Base-by-base conservation (phyloP, 1,140 invertebrate genomes). In the Batillaria attramentaria region DNA sequence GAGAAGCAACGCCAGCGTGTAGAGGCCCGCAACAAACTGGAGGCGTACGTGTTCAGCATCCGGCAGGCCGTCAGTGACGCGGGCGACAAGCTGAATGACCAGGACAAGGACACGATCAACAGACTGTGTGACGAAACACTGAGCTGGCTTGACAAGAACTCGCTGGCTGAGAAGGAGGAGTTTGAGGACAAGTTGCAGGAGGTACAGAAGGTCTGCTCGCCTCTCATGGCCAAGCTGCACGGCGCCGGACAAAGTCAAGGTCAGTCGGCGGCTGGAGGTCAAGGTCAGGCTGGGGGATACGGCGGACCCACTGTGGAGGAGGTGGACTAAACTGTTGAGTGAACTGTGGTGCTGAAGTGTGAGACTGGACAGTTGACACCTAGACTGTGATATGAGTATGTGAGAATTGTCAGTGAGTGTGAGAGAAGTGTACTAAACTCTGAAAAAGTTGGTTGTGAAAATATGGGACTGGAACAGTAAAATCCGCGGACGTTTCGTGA, bases 61-160 rank as follows among this genome's bases (percentile, higher is more conserved):
- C 96, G 98, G 93, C 95, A 95, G 77, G 97, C 97, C 24, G 94
- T 92, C 13, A 83, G 93, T 82, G 96, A 93, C 92, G 94, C 94
- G 84, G 85, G 91, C 74, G 68, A 91, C 77, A 94, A 93, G 83
- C 86, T 99, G 24, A 78, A 97, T 98, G 82, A 97, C 97, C 91
- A 93, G 18, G 98, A 99, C 87, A 96, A 96, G 88, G 95, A 94
- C 79, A 94, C 93, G 31, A 95, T 98, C 79, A 86, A 95, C 81
- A 95, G 97, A 84, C 97, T 97, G 88, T 97, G 96, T 91, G 96
- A 97, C 84, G 96, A 98, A 82, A 95, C 95, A 70, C 95, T 99
- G 88, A 94, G 95, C 84, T 99, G 97, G 97, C 93, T 99, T 68
- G 97, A 99, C 90, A 94, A 94, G 35, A 99, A 99, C 90, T 95